phyloP scores from a whole-genome alignment of 2,797 vertebrate species.

The Thalassophryne amazonica region DNA sequence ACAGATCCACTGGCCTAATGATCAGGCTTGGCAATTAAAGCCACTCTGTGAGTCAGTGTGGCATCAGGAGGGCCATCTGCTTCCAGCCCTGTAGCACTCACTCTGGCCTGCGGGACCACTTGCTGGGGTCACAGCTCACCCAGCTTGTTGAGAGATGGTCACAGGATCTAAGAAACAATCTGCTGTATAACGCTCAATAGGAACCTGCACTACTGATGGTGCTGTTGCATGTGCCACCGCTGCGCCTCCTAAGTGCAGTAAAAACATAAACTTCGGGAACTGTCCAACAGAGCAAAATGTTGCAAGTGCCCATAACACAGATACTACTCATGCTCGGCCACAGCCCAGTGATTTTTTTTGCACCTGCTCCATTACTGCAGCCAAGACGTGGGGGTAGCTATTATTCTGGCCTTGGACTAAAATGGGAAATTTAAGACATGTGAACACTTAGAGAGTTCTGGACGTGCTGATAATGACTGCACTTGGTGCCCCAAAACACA shows the following conservation, averaged over 20 bases:
- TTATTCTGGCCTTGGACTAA: conserved; percentile 13
- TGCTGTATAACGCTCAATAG: conserved; percentile 54
- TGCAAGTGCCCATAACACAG: conserved; percentile 51
- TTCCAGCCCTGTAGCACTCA: conserved; percentile 66
- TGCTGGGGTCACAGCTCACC: conserved; percentile 69
- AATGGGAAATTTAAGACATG: conserved; percentile 44
- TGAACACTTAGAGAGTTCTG: conserved; percentile 37
- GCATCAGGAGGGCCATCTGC: conserved; percentile 77
- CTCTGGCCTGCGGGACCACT: conserved; percentile 66
- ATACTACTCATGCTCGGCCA: conserved; percentile 59
- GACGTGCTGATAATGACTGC: conserved; percentile 47
- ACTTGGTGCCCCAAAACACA: conserved; percentile 33
- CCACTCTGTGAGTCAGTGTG: conserved; percentile 73
- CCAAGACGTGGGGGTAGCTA: conserved; percentile 44
- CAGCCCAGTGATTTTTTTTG: conserved; percentile 57
- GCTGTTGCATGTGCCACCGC: neutral
- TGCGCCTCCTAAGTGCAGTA: conserved; percentile 39
- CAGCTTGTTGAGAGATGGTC: conserved; percentile 61
- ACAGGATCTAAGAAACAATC: conserved; percentile 67
- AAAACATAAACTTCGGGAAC: conserved; percentile 52
- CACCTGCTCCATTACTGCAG: conserved; percentile 51
- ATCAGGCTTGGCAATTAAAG: conserved; percentile 76
- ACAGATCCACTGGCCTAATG: conserved; percentile 68
- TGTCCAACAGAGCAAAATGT: conserved; percentile 54
- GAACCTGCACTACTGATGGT: conserved; percentile 30